Evolutionary conservation across 2,113 vertebrate genomes (phyloP), one percentile per base, ranked within the genome.

Genomic region (Trichomycterus rosablanca): DNA sequence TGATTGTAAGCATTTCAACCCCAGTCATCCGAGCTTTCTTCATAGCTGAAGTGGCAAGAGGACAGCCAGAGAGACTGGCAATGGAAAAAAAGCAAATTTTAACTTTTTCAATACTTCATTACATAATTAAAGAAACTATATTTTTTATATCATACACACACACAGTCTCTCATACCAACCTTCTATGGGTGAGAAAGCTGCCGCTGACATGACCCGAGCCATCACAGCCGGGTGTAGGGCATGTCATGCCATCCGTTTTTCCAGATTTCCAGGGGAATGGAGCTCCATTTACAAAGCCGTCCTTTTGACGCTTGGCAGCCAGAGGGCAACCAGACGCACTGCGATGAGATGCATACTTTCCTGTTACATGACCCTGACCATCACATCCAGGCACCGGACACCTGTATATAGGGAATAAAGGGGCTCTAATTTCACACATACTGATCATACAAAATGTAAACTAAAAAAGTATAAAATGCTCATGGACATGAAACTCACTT

Each of bases 231-330:
- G 95, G 96, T 0, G 96, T 99, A 56, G 95, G 95, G 76, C 95
- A 98, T 23, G 95, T 93, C 96, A 99, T 99, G 79, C 96, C 96
- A 80, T 99, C 96, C 2, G 94, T 93, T 84, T 99, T 99, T 72
- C 94, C 96, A 3, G 94, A 94, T 79, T 98, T 98, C 95, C 95
- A 99, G 4, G 95, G 95, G 87, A 97, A 99, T 84, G 97, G 95
- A 51, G 95, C 92, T 46, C 95, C 94, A 6, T 96, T 98, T 54
- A 97, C 86, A 81, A 96, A 99, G 4, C 96, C 94, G 42, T 99
- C 96, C 76, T 98, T 99, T 75, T 99, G 95, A 55, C 96, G 85
- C 80, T 99, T 99, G 81, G 95, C 95, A 5, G 95, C 94, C 54
- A 99, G 82, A 34, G 95, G 96, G 75, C 96, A 99, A 37, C 96